Conservation (phyloP, 1,140 invertebrate genomes). For the Brachionus rubens region DNA sequence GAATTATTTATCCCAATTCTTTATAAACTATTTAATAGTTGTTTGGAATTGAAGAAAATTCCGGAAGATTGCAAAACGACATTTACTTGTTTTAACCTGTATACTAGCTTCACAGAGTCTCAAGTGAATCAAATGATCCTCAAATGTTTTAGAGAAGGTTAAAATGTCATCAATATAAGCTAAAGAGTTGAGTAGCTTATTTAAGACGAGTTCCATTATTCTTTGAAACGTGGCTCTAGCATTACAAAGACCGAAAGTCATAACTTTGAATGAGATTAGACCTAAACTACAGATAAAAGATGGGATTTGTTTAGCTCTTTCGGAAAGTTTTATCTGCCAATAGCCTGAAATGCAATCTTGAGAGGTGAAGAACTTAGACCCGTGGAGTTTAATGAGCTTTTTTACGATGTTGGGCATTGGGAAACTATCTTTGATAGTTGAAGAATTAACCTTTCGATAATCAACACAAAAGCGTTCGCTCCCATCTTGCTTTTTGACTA, state of each 20-base stretch:
- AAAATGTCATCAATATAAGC: slow-evolving; percentile 64
- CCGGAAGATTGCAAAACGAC: not conserved
- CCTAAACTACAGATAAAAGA: slow-evolving; percentile 41
- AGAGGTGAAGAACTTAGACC: slow-evolving; percentile 49
- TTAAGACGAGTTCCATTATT: slow-evolving; percentile 59
- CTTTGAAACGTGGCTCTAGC: slow-evolving; percentile 60
- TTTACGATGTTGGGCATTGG: slow-evolving; percentile 29
- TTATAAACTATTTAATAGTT: no score
- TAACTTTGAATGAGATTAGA: not conserved
- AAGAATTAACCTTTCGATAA: slow-evolving; percentile 12
- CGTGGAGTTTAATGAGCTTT: not conserved
- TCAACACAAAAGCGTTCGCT: slow-evolving; percentile 31
- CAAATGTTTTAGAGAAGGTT: slow-evolving; percentile 53
- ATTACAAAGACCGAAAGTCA: slow-evolving; percentile 61
- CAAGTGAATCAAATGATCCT: slow-evolving; percentile 58
- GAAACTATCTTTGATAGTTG: slow-evolving; percentile 28
- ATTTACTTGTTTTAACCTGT: not conserved
- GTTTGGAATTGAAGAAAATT: no score
- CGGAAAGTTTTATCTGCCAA: slow-evolving; percentile 52
- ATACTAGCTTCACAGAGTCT: slow-evolving; percentile 49
- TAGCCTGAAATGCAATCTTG: slow-evolving; percentile 56
- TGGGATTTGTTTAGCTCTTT: slow-evolving; percentile 50
- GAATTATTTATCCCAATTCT: no score
- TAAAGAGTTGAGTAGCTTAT: slow-evolving; percentile 32
- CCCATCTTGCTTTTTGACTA: slow-evolving; percentile 28